A percentile compares a stretch with the other conserved stretches of the same genome.
phyloP scores from a whole-genome alignment of 2,797 vertebrate species.

The Sphenodon punctatus region DNA sequence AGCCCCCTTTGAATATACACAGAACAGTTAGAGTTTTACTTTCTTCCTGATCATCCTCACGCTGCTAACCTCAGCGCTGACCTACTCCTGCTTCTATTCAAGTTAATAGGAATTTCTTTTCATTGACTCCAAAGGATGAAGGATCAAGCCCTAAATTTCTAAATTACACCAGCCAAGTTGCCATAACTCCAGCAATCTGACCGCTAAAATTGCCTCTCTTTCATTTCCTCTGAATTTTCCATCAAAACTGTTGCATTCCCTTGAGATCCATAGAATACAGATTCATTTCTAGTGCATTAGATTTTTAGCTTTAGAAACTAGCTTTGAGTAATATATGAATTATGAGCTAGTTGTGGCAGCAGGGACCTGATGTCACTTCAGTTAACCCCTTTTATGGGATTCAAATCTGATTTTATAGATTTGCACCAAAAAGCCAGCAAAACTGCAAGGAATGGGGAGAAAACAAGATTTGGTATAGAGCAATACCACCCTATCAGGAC shows the following conservation, averaged over 20 bases:
- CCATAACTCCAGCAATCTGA: conserved; percentile 28
- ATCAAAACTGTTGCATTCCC: conserved; percentile 39
- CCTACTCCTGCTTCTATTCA: background rate
- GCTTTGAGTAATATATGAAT: conserved; percentile 11
- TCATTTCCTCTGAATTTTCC: conserved; percentile 52
- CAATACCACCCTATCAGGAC: rapidly evolving
- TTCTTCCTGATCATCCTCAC: background rate
- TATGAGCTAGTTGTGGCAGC: background rate
- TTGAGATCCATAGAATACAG: conserved; percentile 26
- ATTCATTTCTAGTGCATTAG: background rate
- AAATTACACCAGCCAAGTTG: conserved; percentile 12
- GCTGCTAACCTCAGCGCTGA: background rate
- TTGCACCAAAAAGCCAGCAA: background rate
- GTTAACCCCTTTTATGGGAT: background rate
- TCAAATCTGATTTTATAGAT: background rate
- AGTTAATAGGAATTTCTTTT: background rate
- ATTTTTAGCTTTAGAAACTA: background rate
- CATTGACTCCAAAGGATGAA: rapidly evolving
- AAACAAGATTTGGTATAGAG: background rate
- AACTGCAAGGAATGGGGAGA: background rate
- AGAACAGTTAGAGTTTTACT: background rate
- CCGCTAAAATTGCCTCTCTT: conserved; percentile 57
- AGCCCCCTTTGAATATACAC: background rate
- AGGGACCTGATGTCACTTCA: background rate
- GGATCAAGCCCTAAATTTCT: rapidly evolving